Base-by-base conservation (phyloP, 2,888 invertebrate genomes). In the Dysmachus trigonus region DNA sequence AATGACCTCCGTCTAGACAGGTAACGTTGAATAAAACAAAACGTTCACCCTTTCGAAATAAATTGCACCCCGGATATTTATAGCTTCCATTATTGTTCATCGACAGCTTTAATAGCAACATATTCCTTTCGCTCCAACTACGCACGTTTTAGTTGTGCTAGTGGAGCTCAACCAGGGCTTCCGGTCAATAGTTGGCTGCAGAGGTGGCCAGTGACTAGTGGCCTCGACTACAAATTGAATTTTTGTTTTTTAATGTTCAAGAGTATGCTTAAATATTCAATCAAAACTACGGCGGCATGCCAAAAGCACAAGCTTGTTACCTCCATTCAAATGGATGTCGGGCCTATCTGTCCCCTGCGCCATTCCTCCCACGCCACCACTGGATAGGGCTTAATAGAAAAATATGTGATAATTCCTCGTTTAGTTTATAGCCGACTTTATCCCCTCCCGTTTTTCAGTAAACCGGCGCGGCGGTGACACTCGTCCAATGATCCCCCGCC, bases 1-100 rank as follows among this genome's bases (percentile, higher is more conserved):
- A 81, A 81, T 81, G 81, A 53, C 53, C 81, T 53, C 53, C 53
- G 81, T 81, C 81, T 81, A 81, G 81, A 81, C 81, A 81, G 81
- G 81, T 81, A 81, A 53, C 81, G 53, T 53, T 33, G 51, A 81
- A 81, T 81, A 81, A 77, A 81, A 47, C 27, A 51, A 81, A 47
- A 81, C 81, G 30, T 81, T 81, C 53, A 81, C 53, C 81, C 81
- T 33, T 81, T 81, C 51, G 18, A 53, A 81, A 81, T 81, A 51
- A 51, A 81, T 81, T 47, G 33, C 81, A 22, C 53, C 31, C 31
- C 33, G 53, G 53, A 31, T 35, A 81, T 81, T 81, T 81, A 81
- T 53, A 30, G 47, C 81, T 33, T 47, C 81, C 33, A 81, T 81
- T 81, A 81, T 53, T 22, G 81, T 81, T 81, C 51, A 81, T 81